A percentile compares a stretch with the other conserved stretches of the same genome.
phyloP scores from a whole-genome alignment of 2,797 vertebrate genomes.

The Lutjanus campechanus region DNA sequence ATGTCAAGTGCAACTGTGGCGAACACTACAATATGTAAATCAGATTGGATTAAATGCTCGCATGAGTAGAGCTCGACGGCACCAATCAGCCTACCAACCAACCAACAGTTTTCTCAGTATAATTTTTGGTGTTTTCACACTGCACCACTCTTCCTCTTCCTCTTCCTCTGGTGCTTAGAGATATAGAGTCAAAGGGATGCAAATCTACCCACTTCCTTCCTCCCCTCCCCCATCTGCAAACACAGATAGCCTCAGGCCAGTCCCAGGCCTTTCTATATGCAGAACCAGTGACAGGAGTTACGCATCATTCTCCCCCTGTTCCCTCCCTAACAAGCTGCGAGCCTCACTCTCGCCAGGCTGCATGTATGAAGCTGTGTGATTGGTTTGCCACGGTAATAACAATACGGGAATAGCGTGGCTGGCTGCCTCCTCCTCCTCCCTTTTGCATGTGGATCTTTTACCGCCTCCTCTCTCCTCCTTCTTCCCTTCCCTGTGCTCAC shows the following conservation, averaged over 20 bases:
- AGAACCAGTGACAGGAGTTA: slow-evolving; percentile 84
- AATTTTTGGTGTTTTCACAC: slow-evolving; percentile 59
- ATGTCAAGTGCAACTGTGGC: slow-evolving; percentile 81
- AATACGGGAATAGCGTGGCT: slow-evolving; percentile 63
- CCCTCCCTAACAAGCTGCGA: slow-evolving; percentile 80
- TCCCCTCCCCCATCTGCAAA: slow-evolving; percentile 80
- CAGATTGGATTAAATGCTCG: slow-evolving; percentile 75
- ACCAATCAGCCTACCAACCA: slow-evolving; percentile 57
- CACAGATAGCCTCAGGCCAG: slow-evolving; percentile 81
- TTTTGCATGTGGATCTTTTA: slow-evolving; percentile 56
- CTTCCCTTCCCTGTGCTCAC: slow-evolving; percentile 46
- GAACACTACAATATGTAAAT: slow-evolving; percentile 80
- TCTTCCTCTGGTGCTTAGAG: slow-evolving; percentile 76
- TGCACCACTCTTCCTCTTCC: slow-evolving; percentile 28
- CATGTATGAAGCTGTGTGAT: slow-evolving; percentile 71
- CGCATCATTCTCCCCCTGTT: slow-evolving; percentile 74
- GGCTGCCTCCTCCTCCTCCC: slow-evolving; percentile 53
- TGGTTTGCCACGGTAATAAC: slow-evolving; percentile 77
- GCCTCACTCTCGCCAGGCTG: slow-evolving; percentile 67
- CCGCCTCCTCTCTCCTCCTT: slow-evolving; percentile 42
- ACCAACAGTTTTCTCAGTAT: slow-evolving; percentile 53
- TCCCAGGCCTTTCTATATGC: slow-evolving; percentile 84
- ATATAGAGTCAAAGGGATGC: slow-evolving; percentile 85
- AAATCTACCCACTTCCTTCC: slow-evolving; percentile 81
- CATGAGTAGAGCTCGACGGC: slow-evolving; percentile 56